Conservation (phyloP, 1,140 invertebrate genomes). For the Nephotettix cincticeps region DNA sequence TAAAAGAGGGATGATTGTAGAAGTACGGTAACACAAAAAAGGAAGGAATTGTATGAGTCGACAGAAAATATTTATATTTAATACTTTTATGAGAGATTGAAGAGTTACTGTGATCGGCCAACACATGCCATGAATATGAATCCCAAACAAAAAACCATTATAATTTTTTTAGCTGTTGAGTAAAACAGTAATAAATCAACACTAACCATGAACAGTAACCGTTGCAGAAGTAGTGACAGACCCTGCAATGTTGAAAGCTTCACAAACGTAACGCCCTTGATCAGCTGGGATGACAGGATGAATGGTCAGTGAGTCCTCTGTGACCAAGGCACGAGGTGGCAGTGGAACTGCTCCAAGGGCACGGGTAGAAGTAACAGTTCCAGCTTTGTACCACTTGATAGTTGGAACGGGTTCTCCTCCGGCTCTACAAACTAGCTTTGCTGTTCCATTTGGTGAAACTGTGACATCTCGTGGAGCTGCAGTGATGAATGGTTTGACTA, state of each 20-base stretch:
- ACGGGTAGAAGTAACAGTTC: slow-evolving; percentile 69
- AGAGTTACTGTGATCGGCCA: too few relatives aligned
- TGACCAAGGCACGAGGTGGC: slow-evolving; percentile 62
- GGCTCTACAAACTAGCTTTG: slow-evolving; percentile 84
- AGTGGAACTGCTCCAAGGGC: slow-evolving; percentile 80
- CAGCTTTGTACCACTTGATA: slow-evolving; percentile 85
- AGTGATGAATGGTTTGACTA: slow-evolving; percentile 88
- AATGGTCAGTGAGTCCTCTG: slow-evolving; percentile 72
- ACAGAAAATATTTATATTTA: too few relatives aligned
- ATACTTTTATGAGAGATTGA: too few relatives aligned
- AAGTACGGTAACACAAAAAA: too few relatives aligned
- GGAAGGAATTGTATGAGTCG: too few relatives aligned
- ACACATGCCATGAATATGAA: too few relatives aligned
- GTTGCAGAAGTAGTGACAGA: slow-evolving; percentile 69
- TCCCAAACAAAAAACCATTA: too few relatives aligned
- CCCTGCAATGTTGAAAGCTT: slow-evolving; percentile 76
- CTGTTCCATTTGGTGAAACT: slow-evolving; percentile 73
- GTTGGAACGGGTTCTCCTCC: slow-evolving; percentile 85
- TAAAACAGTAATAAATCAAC: too few relatives aligned
- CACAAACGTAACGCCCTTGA: slow-evolving; percentile 79
- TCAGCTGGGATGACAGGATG: slow-evolving; percentile 70
- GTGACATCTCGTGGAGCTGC: slow-evolving; percentile 82
- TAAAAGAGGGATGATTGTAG: too few relatives aligned
- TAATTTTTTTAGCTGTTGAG: too few relatives aligned
- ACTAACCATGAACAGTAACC: slow-evolving; percentile 73